Percentiles rank a stretch among this genome's conserved stretches.
phyloP scores from a whole-genome alignment of 2,113 vertebrate species.

The Donacobius atricapilla region DNA sequence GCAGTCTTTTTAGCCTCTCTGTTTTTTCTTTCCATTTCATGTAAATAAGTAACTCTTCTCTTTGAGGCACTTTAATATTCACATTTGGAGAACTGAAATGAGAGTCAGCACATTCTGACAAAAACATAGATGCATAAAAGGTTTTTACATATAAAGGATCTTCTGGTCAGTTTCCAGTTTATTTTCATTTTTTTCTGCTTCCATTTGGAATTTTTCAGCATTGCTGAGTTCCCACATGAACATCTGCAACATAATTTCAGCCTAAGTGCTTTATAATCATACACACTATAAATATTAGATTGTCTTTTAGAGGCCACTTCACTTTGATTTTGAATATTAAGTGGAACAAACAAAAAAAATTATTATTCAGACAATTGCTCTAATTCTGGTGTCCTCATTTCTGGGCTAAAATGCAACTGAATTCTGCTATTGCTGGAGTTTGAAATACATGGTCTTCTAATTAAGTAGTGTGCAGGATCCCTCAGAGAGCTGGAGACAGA shows the following conservation, averaged over 20 bases:
- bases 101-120: slow-evolving; percentile 43
- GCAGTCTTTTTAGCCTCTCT: neutral
- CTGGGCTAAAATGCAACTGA: slow-evolving; percentile 41
- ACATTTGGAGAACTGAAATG: slow-evolving; percentile 44
- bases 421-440: neutral
- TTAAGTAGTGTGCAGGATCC: neutral
- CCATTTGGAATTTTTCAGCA: slow-evolving; percentile 25
- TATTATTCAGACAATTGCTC: slow-evolving; percentile 46
- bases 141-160: slow-evolving; percentile 50
- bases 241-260: slow-evolving; percentile 45
- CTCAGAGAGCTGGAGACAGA: neutral
- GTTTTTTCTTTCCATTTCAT: neutral
- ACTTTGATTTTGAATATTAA: slow-evolving; percentile 52
- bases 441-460: neutral
- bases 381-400: slow-evolving; percentile 56
- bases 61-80: slow-evolving; percentile 41
- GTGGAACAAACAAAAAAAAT: slow-evolving; percentile 39
- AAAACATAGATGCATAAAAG: slow-evolving; percentile 18
- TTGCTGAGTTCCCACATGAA: slow-evolving; percentile 39
- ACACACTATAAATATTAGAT: slow-evolving; percentile 43
- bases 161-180: slow-evolving; percentile 53
- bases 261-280: slow-evolving; percentile 44
- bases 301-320: slow-evolving; percentile 48
- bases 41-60: slow-evolving; percentile 46
- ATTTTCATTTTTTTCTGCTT: slow-evolving; percentile 52